Evolutionary conservation across 2,888 invertebrate genomes (phyloP), one percentile per base, ranked within the genome.

Genomic region (Ctena decussata): DNA sequence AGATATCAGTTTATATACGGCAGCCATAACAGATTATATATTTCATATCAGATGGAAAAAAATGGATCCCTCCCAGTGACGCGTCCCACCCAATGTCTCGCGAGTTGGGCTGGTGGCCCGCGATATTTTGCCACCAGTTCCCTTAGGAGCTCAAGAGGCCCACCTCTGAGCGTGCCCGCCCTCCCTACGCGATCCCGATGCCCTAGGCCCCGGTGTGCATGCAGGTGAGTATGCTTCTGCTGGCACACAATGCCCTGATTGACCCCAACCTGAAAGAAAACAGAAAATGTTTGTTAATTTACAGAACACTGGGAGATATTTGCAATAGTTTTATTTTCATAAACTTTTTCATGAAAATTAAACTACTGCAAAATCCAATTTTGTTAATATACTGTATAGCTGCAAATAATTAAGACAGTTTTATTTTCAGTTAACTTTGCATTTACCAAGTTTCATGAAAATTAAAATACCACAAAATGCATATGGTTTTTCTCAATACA

Each of bases 61-160:
- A 84, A 84, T 84, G 86, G 86, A 90, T 91, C 93, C 93, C 92
- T 91, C 93, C 93, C 93, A 80, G 86, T 91, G 82, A 91, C 92
- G 92, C 92, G 91, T 90, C 91, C 92, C 91, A 87, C 92, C 93
- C 92, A 53, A 72, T 69, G 27, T 49, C 81, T 84, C 88, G 85
- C 86, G 85, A 86, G 73, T 74, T 81, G 78, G 77, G 76, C 37
- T 77, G 89, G 89, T 81, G 81, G 84, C 84, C 76, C 77, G 84
- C 84, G 83, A 83, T 80, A 73, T 35, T 70, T 74, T 71, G 85
- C 84, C 88, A 80, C 73, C 85, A 69, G 65, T 77, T 75, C 41
- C 83, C 77, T 35, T 79, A 77, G 83, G 70, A 72, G 87, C 85
- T 82, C 82, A 89, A 91, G 90, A 89, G 91, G 90, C 91, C 93